Evolutionary conservation across 2,888 invertebrate species (phyloP).

Genomic region (Leptinotarsa juncta): DNA sequence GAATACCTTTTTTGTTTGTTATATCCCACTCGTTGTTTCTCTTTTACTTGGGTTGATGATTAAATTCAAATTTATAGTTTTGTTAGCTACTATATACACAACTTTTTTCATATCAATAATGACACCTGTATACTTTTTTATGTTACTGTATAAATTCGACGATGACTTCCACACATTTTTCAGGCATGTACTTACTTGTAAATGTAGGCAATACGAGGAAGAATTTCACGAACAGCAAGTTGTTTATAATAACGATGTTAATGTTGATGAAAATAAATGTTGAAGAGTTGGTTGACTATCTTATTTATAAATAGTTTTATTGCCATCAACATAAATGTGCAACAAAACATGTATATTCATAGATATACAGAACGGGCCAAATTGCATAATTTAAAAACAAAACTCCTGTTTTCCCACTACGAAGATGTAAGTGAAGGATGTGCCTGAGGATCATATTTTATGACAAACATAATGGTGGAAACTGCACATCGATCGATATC

Average conservation of each 20-base stretch:
- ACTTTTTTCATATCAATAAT: conserved; percentile 28
- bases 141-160: conserved; percentile 30
- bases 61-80: background rate
- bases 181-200: conserved; percentile 33
- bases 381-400: no score
- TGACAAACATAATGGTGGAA: no score
- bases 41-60: background rate
- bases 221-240: conserved; percentile 30
- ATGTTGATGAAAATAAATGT: background rate
- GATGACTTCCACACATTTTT: conserved; percentile 35
- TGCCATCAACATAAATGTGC: no score
- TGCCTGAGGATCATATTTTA: no score
- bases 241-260: conserved; percentile 29
- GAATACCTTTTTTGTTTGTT: conserved; percentile 27
- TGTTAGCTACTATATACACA: background rate
- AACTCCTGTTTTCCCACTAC: no score
- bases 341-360: no score
- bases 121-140: conserved; percentile 32
- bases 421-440: no score
- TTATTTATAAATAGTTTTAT: background rate
- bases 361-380: no score
- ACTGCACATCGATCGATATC: no score
- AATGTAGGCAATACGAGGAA: conserved; percentile 31
- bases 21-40: conserved; percentile 12
- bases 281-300: background rate